Conservation (phyloP, 2,113 vertebrate genomes). For the Lynx canadensis region DNA sequence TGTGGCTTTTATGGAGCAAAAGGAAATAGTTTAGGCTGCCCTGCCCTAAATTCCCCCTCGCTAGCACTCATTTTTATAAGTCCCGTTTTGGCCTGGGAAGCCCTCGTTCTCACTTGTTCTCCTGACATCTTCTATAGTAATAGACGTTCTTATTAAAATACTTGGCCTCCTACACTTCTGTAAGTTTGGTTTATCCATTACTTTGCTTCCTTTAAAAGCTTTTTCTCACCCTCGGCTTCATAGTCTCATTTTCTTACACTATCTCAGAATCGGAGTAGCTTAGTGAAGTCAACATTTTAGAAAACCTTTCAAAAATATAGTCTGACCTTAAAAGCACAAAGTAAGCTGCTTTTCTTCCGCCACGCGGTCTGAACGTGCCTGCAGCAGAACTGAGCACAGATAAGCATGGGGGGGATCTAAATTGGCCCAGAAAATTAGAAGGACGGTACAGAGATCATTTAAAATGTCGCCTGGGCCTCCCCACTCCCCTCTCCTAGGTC, state of each 20-base stretch:
- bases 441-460: not conserved
- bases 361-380: not conserved
- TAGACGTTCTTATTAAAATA: not conserved
- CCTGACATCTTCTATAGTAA: not conserved
- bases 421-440: not conserved
- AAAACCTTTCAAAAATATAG: constrained; percentile 17
- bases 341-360: not conserved
- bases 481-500: not conserved
- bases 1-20: not conserved
- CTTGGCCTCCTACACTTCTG: not conserved
- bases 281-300: constrained; percentile 1
- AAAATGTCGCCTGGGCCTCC: not conserved
- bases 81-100: not conserved
- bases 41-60: not conserved
- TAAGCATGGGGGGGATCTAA: not conserved
- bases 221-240: not conserved
- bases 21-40: not conserved
- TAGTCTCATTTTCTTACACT: constrained; percentile 7
- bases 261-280: constrained; percentile 36
- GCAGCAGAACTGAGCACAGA: not conserved
- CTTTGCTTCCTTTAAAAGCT: not conserved
- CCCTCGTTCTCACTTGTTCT: not conserved
- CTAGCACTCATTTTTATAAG: not conserved
- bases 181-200: not conserved
- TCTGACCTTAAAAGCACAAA: constrained; percentile 36